phyloP scores from a whole-genome alignment of 2,113 vertebrate species.

The Euleptes europaea region DNA sequence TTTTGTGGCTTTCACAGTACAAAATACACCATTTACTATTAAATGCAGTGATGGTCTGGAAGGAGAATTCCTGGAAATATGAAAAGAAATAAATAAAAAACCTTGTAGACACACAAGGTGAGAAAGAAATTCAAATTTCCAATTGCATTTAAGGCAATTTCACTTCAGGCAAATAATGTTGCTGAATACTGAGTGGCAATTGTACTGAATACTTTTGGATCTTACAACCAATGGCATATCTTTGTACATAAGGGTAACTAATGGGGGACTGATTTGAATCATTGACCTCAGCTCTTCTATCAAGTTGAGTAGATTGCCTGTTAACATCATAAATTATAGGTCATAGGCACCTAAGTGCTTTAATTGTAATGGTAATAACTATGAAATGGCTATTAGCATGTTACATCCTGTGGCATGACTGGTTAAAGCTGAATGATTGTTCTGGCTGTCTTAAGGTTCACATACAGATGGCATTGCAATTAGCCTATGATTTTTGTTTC shows the following conservation, averaged over 20 bases:
- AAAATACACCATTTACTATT: no score
- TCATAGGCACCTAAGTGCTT: background rate
- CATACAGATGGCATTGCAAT: background rate
- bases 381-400: background rate
- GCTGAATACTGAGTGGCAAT: background rate
- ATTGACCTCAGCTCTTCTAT: background rate
- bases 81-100: background rate
- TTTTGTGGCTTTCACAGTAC: no score
- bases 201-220: background rate
- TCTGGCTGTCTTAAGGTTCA: slow-evolving; percentile 18
- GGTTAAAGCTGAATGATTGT: background rate
- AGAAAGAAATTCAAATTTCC: background rate
- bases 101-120: background rate
- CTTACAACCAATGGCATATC: background rate
- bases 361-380: slow-evolving; percentile 5
- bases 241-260: background rate
- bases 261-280: background rate
- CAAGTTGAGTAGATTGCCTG: background rate
- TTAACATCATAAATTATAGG: slow-evolving; percentile 5
- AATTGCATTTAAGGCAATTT: background rate
- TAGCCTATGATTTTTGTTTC: background rate
- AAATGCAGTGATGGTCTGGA: background rate
- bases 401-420: background rate
- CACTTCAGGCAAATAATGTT: background rate
- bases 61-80: background rate